Percentiles rank a stretch among this genome's conserved stretches.
Conservation (phyloP, 2,113 vertebrate genomes). For the Odontesthes bonariensis region DNA sequence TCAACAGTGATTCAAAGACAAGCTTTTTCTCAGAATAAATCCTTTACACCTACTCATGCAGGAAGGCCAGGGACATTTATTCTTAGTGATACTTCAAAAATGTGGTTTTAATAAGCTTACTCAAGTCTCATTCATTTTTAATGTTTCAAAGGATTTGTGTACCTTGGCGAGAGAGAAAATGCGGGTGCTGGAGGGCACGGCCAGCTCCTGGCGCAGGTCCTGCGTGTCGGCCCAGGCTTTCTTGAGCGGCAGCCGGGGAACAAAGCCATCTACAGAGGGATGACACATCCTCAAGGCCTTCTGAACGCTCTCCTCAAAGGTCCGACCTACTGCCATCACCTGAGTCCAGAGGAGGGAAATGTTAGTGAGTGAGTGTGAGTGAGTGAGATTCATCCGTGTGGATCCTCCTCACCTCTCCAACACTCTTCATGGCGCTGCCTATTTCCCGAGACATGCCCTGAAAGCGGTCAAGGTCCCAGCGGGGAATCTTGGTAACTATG, state of each 20-base stretch:
- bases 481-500: constrained; percentile 94
- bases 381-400: not conserved
- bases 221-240: constrained; percentile 85
- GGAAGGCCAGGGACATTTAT: not conserved
- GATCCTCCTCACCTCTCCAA: constrained; percentile 89
- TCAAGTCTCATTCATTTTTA: constrained; percentile 44
- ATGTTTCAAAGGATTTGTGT: constrained; percentile 44
- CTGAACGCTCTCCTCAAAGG: constrained; percentile 95
- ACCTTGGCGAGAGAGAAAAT: constrained; percentile 96
- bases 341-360: constrained; percentile 61
- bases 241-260: constrained; percentile 89
- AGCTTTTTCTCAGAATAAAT: constrained; percentile 15
- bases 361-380: constrained; percentile 2
- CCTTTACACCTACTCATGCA: constrained; percentile 15
- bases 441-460: constrained; percentile 89
- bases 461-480: constrained; percentile 96
- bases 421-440: constrained; percentile 97
- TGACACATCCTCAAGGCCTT: constrained; percentile 97
- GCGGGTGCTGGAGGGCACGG: constrained; percentile 90
- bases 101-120: constrained; percentile 44
- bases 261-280: constrained; percentile 91
- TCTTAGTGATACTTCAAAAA: constrained; percentile 35
- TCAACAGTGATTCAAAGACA: constrained; percentile 8
- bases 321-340: constrained; percentile 96
- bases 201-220: constrained; percentile 88